These are phyloP conservation scores for Acrocyrtus sp. DNA, from an alignment of 2,888 invertebrate species.

Conservation along the genomic window DNA sequence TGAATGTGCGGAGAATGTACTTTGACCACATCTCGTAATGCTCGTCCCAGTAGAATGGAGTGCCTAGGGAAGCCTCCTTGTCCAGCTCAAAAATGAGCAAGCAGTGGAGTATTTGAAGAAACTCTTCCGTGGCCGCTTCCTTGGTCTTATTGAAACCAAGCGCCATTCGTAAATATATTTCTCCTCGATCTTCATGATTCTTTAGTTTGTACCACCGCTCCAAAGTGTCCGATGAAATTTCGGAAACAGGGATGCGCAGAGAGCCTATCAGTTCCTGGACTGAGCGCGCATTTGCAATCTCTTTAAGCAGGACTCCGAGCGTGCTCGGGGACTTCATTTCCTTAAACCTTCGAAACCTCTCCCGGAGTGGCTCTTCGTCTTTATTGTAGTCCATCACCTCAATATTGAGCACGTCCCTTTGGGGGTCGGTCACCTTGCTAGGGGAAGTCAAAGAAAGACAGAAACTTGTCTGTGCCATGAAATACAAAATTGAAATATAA, in stretches of 20 bases:
- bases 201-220: slow-evolving; percentile 46
- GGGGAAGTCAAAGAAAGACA: not conserved
- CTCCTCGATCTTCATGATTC: slow-evolving; percentile 36
- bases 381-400: slow-evolving; percentile 51
- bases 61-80: slow-evolving; percentile 14
- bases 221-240: slow-evolving; percentile 45
- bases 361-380: slow-evolving; percentile 38
- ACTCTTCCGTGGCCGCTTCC: slow-evolving; percentile 43
- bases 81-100: slow-evolving; percentile 36
- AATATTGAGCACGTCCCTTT: slow-evolving; percentile 28
- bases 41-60: slow-evolving; percentile 49
- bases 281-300: slow-evolving; percentile 46
- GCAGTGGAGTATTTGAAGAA: slow-evolving; percentile 43
- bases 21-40: slow-evolving; percentile 44
- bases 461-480: no score
- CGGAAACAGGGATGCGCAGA: slow-evolving; percentile 38
- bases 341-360: slow-evolving; percentile 28
- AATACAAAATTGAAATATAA: no score
- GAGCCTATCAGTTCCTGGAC: slow-evolving; percentile 44
- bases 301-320: slow-evolving; percentile 32
- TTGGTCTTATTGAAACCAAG: slow-evolving; percentile 46
- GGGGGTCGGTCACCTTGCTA: slow-evolving; percentile 40
- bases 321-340: slow-evolving; percentile 35
- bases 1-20: slow-evolving; percentile 43
- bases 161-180: slow-evolving; percentile 45